Percentiles rank a stretch among this genome's conserved stretches.
phyloP scores from a whole-genome alignment of 2,113 vertebrate species.

The Podarcis raffonei region DNA sequence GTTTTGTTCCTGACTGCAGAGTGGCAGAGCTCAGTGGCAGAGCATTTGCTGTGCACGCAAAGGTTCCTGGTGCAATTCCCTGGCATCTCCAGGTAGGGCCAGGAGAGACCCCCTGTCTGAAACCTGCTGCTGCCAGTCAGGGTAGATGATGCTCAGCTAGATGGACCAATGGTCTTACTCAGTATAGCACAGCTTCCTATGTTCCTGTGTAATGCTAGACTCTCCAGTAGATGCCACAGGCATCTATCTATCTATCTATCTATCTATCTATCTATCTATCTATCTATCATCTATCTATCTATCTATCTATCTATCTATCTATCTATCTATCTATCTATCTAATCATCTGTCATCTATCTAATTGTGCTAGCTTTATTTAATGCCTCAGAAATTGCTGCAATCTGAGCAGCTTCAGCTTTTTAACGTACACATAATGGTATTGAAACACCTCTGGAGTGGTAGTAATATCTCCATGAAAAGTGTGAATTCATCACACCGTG shows the following conservation, averaged over 20 bases:
- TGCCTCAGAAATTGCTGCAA: not conserved
- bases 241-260: not conserved
- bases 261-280: not conserved
- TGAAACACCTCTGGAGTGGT: not conserved
- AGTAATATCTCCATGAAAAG: not conserved
- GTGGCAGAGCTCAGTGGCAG: no score
- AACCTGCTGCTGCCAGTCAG: no score
- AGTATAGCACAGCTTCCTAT: no score
- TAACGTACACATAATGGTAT: not conserved
- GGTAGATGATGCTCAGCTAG: no score
- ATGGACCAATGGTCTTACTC: no score
- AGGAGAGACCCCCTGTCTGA: no score
- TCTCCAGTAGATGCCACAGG: accelerated
- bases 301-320: not conserved
- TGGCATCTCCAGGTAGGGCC: no score
- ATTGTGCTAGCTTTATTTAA: not conserved
- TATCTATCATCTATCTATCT: not conserved
- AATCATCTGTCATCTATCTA: no score
- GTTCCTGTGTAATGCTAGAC: not conserved
- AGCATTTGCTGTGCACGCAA: no score
- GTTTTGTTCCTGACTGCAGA: no score
- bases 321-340: not conserved
- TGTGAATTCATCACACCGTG: not conserved
- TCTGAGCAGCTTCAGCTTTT: conserved; percentile 12
- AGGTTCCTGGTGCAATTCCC: no score